Conservation (phyloP, 2,888 invertebrate genomes). For the Bibio marci region DNA sequence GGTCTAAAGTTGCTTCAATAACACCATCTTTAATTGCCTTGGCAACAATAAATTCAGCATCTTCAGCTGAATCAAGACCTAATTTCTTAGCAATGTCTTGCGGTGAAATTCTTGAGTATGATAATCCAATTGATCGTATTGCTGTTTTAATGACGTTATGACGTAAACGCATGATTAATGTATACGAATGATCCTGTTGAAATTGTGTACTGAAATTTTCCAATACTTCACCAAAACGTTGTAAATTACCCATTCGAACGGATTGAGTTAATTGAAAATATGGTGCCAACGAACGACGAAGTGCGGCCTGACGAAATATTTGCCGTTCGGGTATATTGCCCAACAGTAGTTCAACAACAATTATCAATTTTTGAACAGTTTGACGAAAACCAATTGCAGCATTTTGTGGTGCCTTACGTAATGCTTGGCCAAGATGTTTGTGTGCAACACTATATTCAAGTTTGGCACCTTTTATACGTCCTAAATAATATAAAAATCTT, state of each 20-base stretch:
- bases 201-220: conserved; percentile 85
- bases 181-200: conserved; percentile 86
- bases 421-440: conserved; percentile 84
- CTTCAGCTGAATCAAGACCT: conserved; percentile 85
- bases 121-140: conserved; percentile 85
- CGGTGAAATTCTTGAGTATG: conserved; percentile 91
- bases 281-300: conserved; percentile 77
- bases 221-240: conserved; percentile 83
- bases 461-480: conserved; percentile 95
- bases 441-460: conserved; percentile 96
- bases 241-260: conserved; percentile 87
- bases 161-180: conserved; percentile 82
- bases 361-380: conserved; percentile 86
- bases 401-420: conserved; percentile 94
- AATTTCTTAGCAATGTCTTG: conserved; percentile 89
- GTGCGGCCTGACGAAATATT: conserved; percentile 80
- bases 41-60: conserved; percentile 97
- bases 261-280: conserved; percentile 97
- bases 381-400: conserved; percentile 98
- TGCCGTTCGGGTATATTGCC: conserved; percentile 97
- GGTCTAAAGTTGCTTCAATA: conserved; percentile 93
- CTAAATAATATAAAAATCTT: conserved; percentile 89
- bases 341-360: conserved; percentile 83
- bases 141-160: conserved; percentile 99
- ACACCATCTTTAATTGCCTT: conserved; percentile 97